Evolutionary conservation across 2,113 vertebrate genomes (phyloP).

Genomic region (Triplophysa rosa): DNA sequence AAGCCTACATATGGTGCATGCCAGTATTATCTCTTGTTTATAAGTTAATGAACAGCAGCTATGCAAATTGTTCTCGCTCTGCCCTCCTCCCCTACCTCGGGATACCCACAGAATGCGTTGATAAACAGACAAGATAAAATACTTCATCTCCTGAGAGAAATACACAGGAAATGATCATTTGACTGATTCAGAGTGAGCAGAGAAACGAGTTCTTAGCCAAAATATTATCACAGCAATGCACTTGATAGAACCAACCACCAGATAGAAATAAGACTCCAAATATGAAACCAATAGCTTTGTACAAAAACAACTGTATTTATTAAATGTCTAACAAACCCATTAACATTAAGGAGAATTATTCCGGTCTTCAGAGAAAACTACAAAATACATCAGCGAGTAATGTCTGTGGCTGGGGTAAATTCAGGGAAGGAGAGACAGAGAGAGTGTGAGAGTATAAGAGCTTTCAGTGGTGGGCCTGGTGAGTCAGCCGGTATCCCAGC

Average conservation of each 20-base stretch:
- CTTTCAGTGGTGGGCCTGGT: slow-evolving; percentile 2
- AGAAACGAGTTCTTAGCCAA: not conserved
- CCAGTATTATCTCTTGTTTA: too few species aligned
- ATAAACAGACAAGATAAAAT: not conserved
- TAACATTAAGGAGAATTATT: slow-evolving; percentile 35
- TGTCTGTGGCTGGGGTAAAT: slow-evolving; percentile 1
- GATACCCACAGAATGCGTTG: not conserved
- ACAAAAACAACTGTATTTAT: slow-evolving; percentile 75
- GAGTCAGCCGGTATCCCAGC: slow-evolving; percentile 38
- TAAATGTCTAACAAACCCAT: slow-evolving; percentile 67
- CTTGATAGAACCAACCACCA: not conserved
- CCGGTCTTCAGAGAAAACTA: slow-evolving; percentile 55
- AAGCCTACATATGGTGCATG: too few species aligned
- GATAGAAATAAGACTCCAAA: not conserved
- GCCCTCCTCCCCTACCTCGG: too few species aligned
- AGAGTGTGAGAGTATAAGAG: slow-evolving; percentile 24
- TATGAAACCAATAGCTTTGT: slow-evolving; percentile 36
- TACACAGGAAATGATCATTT: slow-evolving; percentile 5
- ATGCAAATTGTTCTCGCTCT: too few species aligned
- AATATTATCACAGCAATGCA: not conserved
- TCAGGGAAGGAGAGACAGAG: not conserved
- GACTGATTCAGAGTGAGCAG: not conserved
- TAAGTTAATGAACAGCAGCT: too few species aligned
- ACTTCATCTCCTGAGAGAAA: not conserved
- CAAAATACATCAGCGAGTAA: slow-evolving; percentile 59